A percentile compares a stretch with the other conserved stretches of the same genome.
Conservation (phyloP, 2,888 invertebrate species). For the Idaea biselata region DNA sequence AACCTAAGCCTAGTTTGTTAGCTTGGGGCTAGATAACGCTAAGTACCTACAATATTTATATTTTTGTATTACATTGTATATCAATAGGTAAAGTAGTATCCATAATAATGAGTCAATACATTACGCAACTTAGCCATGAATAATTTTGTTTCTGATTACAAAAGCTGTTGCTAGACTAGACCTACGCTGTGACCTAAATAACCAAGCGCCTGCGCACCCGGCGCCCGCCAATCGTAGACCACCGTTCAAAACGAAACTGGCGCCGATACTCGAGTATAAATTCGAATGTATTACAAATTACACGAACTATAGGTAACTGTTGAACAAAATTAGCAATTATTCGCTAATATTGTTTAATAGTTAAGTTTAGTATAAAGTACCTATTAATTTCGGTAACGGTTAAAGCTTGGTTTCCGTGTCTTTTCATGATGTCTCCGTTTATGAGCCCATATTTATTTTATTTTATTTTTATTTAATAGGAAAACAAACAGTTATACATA, state of each 20-base stretch:
- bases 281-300: constrained; percentile 60
- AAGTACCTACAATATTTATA: too few species aligned
- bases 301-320: constrained; percentile 50
- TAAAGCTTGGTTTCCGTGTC: too few species aligned
- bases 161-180: constrained; percentile 61
- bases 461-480: too few species aligned
- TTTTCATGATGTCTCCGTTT: too few species aligned
- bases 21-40: too few species aligned
- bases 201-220: constrained; percentile 64
- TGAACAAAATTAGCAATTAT: constrained; percentile 63
- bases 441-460: too few species aligned
- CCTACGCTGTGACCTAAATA: constrained; percentile 77
- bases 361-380: too few species aligned
- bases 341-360: constrained; percentile 46
- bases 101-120: constrained; percentile 14
- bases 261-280: constrained; percentile 67
- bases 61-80: too few species aligned
- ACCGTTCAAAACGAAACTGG: constrained; percentile 69
- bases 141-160: constrained; percentile 36
- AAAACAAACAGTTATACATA: too few species aligned
- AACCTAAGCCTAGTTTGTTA: too few species aligned
- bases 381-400: too few species aligned
- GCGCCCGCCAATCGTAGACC: constrained; percentile 69
- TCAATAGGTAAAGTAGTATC: not conserved
- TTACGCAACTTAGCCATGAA: constrained; percentile 29